Percentiles rank a stretch among this genome's conserved stretches.
These are phyloP conservation scores for Caenorhabditis sulstoni DNA, from an alignment of 2,888 invertebrate species.

Conservation along the genomic window DNA sequence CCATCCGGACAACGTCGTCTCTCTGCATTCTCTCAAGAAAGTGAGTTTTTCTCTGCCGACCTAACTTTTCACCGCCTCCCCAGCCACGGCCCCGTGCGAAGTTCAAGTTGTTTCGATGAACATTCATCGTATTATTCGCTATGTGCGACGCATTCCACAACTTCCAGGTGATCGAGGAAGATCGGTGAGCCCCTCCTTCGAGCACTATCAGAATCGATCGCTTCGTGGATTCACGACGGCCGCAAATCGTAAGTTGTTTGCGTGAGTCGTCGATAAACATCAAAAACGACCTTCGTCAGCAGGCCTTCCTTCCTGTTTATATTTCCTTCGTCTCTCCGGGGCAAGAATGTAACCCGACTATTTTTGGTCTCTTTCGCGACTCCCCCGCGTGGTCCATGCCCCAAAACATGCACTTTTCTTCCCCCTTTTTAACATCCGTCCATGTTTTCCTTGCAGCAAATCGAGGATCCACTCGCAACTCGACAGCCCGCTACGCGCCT, in stretches of 20 bases:
- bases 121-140: conserved; percentile 18
- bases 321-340: not conserved
- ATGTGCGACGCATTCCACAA: conserved; percentile 22
- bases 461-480: conserved; percentile 33
- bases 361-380: not conserved
- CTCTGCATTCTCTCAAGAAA: conserved; percentile 45
- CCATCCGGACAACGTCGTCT: conserved; percentile 35
- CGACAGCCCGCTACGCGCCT: conserved; percentile 29
- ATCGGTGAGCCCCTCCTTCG: conserved; percentile 54
- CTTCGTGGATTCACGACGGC: conserved; percentile 56
- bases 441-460: conserved; percentile 29
- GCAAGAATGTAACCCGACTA: conserved; percentile 6
- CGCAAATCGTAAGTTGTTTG: conserved; percentile 52
- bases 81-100: conserved; percentile 36
- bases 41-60: conserved; percentile 26
- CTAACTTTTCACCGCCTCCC: conserved; percentile 8
- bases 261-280: conserved; percentile 26
- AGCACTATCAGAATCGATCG: conserved; percentile 55
- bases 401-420: no score
- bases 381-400: not conserved
- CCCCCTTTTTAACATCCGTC: not conserved
- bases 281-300: conserved; percentile 37
- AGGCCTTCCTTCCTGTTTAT: not conserved
- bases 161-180: conserved; percentile 53
- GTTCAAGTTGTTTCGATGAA: conserved; percentile 20